phyloP scores from a whole-genome alignment of 2,113 vertebrate genomes.

The Nansenia antarctica region DNA sequence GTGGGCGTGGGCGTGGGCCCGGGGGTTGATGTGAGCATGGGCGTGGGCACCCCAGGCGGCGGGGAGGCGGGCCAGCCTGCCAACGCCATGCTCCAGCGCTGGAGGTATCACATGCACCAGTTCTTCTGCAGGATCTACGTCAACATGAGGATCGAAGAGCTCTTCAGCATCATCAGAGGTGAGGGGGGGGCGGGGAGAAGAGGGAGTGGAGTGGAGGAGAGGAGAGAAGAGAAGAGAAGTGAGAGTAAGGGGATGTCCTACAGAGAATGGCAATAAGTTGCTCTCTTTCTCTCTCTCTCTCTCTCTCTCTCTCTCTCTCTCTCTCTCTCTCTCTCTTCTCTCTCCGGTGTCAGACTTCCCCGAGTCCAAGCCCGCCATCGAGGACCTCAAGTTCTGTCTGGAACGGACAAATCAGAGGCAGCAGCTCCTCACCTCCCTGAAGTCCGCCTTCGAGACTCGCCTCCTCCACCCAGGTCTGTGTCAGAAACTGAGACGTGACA shows the following conservation, averaged over 20 bases:
- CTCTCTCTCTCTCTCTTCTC: not conserved
- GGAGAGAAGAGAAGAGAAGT: not conserved
- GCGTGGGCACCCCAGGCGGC: not conserved
- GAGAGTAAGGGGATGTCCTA: not conserved
- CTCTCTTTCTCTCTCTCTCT: not conserved
- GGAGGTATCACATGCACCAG: conserved; percentile 92
- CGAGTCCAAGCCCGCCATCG: conserved; percentile 92
- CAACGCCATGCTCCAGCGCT: conserved; percentile 80
- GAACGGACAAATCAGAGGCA: conserved; percentile 94
- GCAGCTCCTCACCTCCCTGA: conserved; percentile 91
- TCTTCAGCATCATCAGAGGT: conserved; percentile 98
- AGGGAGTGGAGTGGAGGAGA: not conserved
- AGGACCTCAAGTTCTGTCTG: conserved; percentile 94
- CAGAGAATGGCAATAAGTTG: not conserved
- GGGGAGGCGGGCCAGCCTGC: conserved; percentile 32
- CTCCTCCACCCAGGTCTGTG: conserved; percentile 91
- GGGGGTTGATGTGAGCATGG: no score
- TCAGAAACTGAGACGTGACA: no score
- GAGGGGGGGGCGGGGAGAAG: not conserved
- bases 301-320: not conserved
- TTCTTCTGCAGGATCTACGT: conserved; percentile 97
- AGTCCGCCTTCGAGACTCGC: conserved; percentile 88
- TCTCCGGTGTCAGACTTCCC: conserved; percentile 88
- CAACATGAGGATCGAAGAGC: conserved; percentile 94
- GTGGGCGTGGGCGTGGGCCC: conserved; percentile 36